Evolutionary conservation across 2,888 invertebrate genomes (phyloP).

Genomic region (Orgyia antiqua): DNA sequence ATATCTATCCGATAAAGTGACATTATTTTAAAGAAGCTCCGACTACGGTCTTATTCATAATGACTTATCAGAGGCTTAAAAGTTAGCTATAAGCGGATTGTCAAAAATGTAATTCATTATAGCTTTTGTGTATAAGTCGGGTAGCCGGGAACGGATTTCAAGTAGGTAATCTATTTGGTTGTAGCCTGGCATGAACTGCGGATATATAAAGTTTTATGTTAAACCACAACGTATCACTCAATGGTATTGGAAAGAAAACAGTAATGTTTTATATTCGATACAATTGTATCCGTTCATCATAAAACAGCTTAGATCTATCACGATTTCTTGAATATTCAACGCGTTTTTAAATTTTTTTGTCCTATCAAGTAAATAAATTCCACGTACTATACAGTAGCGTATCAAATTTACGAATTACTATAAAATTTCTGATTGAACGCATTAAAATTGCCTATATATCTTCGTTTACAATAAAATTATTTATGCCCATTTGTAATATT

Average conservation of each 20-base stretch:
- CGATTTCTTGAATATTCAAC: neutral
- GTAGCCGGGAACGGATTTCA: no score
- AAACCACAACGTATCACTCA: slow-evolving; percentile 1
- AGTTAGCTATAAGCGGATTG: no score
- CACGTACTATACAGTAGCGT: neutral
- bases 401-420: neutral
- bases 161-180: no score
- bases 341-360: neutral
- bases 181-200: neutral
- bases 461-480: slow-evolving; percentile 2
- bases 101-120: no score
- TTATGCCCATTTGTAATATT: slow-evolving; percentile 1
- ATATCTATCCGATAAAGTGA: no score
- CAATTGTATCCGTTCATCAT: neutral
- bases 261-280: neutral
- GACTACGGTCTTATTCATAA: no score
- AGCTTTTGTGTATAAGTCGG: no score
- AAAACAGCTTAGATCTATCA: neutral
- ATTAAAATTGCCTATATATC: neutral
- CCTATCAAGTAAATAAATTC: neutral
- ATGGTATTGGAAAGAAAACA: neutral
- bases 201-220: slow-evolving; percentile 7
- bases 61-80: no score
- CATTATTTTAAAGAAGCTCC: no score
- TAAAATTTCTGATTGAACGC: neutral